Conservation (phyloP, 2,113 vertebrate species). For the Speoplatyrhinus poulsoni region DNA sequence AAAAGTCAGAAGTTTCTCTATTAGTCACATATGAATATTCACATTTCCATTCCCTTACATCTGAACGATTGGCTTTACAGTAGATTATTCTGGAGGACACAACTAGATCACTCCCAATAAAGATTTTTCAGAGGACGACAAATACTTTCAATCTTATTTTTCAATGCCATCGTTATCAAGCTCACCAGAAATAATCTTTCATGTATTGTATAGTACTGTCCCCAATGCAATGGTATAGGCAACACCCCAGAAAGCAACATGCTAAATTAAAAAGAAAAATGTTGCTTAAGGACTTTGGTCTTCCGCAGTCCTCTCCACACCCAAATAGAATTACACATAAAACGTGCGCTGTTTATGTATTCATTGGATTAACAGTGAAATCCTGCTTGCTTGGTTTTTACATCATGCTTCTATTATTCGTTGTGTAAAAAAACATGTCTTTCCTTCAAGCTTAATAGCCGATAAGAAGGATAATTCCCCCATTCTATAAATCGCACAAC, state of each 20-base stretch:
- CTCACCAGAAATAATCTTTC: neutral
- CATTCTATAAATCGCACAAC: constrained; percentile 35
- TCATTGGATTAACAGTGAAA: constrained; percentile 35
- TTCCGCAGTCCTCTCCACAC: neutral
- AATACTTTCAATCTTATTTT: neutral
- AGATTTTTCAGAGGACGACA: neutral
- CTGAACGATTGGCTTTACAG: constrained; percentile 23
- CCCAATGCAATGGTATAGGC: constrained; percentile 12
- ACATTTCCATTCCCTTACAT: constrained; percentile 16
- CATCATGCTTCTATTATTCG: constrained; percentile 41
- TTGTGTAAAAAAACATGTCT: constrained; percentile 40
- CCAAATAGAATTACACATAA: constrained; percentile 8
- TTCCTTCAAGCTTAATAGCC: constrained; percentile 45
- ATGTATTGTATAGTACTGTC: constrained; percentile 3
- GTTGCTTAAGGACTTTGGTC: constrained; percentile 4
- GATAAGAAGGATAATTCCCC: constrained; percentile 50
- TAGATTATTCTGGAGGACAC: constrained; percentile 42
- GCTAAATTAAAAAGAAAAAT: constrained; percentile 19
- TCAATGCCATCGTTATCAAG: constrained; percentile 11
- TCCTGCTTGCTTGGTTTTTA: constrained; percentile 43
- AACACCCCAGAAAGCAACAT: constrained; percentile 20
- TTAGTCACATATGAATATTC: constrained; percentile 20
- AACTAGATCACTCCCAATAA: constrained; percentile 14
- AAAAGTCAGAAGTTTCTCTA: constrained; percentile 7
- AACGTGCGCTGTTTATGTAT: constrained; percentile 24